Conservation (phyloP, 1,140 invertebrate genomes). For the Cotesia chilonis region DNA sequence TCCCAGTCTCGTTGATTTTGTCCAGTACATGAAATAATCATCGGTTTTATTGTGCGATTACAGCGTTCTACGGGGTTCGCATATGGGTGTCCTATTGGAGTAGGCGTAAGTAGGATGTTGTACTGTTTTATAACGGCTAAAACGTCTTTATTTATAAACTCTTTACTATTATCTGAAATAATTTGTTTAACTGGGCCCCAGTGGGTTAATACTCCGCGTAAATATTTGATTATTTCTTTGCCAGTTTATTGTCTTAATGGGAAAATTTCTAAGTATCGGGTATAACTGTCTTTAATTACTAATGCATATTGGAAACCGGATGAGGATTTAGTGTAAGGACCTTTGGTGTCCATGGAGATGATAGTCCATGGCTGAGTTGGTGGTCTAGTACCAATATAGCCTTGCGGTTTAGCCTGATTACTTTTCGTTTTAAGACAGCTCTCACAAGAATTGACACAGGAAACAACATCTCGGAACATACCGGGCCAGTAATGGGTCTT, state of each 20-base stretch:
- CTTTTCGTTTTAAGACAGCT: too few species aligned
- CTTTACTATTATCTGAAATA: conserved; percentile 52
- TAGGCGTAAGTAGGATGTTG: neutral
- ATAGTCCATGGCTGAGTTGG: too few species aligned
- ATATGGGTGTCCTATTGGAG: conserved; percentile 8
- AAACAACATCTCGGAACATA: too few species aligned
- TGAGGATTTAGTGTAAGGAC: too few species aligned
- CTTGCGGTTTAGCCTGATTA: too few species aligned
- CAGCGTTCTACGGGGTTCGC: conserved; percentile 24
- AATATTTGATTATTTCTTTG: neutral
- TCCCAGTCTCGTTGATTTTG: conserved; percentile 52
- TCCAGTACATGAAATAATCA: conserved; percentile 43
- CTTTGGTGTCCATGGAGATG: too few species aligned
- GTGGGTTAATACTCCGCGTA: conserved; percentile 39
- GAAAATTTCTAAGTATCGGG: neutral
- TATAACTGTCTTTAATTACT: too few species aligned
- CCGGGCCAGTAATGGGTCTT: too few species aligned
- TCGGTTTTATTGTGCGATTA: conserved; percentile 15
- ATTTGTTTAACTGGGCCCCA: conserved; percentile 51
- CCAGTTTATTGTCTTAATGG: neutral
- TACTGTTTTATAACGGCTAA: neutral
- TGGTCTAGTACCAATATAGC: too few species aligned
- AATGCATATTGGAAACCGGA: too few species aligned
- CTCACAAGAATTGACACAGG: too few species aligned
- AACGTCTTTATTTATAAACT: conserved; percentile 22